Evolutionary conservation across 2,113 vertebrate species (phyloP), one percentile per base, ranked within the genome.

Genomic region (Labeo rohita): DNA sequence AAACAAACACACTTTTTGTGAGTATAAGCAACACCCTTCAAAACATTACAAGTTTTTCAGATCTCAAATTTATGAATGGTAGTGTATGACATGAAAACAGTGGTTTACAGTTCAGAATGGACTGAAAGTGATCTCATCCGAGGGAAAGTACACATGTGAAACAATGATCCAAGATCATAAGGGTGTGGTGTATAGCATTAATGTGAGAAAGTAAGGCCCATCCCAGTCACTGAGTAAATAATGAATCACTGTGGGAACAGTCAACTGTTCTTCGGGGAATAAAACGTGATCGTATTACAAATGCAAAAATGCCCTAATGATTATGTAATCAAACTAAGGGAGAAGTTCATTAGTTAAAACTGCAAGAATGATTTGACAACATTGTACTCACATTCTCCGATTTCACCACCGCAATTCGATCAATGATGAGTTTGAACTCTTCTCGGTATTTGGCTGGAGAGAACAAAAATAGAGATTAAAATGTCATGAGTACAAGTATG

Each of bases 391-490:
- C 95, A 70, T 95, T 94, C 91, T 96, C 95, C 0, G 94, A 94
- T 90, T 96, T 96, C 87, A 94, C 92, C 83, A 95, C 91, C 45
- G 95, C 95, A 21, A 96, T 94, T 8, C 91, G 89, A 92, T 95
- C 95, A 15, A 96, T 92, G 89, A 95, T 91, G 87, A 92, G 89
- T 89, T 95, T 96, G 93, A 96, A 96, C 88, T 95, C 93, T 89
- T 95, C 95, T 90, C 95, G 93, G 93, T 96, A 95, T 93, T 95
- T 95, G 66, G 95, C 95, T 96, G 91, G 68, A 87, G 74, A 56
- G 52, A 49, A 87, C 84, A 90, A 10, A 28, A 16, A 49, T 0
- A 74, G 3, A 16, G 45, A 72, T 52, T 13, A 84, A 45, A 59
- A 9, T 82, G 12, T 47, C 6, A 43, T 52, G 4, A 74, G 43